Evolutionary conservation across 2,113 vertebrate species (phyloP).

Genomic region (Hemibagrus wyckioides): DNA sequence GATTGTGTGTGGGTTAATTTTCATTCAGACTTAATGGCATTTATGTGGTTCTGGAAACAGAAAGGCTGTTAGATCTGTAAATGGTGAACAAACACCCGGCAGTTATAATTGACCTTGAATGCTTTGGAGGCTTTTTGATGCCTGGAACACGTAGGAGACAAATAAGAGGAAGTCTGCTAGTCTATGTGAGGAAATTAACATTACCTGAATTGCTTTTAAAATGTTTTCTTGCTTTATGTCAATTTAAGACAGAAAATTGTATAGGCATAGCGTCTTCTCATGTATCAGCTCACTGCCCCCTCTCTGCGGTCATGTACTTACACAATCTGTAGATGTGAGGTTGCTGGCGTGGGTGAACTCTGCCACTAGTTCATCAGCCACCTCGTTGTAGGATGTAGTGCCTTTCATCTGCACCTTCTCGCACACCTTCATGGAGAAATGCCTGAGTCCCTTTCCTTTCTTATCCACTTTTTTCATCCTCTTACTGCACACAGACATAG

Average conservation of each 20-base stretch:
- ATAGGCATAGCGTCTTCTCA: neutral
- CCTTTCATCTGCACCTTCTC: conserved; percentile 89
- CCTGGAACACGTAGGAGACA: neutral
- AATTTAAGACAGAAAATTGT: neutral
- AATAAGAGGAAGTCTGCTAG: neutral
- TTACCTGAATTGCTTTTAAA: neutral
- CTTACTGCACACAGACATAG: conserved; percentile 71
- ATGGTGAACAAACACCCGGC: neutral
- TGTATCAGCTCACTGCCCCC: neutral
- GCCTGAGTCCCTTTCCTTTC: conserved; percentile 85
- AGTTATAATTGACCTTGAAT: neutral
- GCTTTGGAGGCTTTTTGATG: neutral
- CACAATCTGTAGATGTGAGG: conserved; percentile 78
- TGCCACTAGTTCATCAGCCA: conserved; percentile 84
- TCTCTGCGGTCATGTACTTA: conserved; percentile 61
- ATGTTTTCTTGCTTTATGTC: neutral
- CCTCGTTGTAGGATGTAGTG: conserved; percentile 87
- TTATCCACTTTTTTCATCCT: conserved; percentile 86
- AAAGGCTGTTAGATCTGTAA: neutral
- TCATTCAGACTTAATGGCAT: neutral
- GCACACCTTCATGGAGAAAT: conserved; percentile 92
- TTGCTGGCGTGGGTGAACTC: conserved; percentile 81
- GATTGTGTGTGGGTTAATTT: neutral
- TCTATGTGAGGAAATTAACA: neutral
- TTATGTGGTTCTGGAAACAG: neutral